Conservation (phyloP, 2,113 vertebrate species). For the Heterochromis multidens region DNA sequence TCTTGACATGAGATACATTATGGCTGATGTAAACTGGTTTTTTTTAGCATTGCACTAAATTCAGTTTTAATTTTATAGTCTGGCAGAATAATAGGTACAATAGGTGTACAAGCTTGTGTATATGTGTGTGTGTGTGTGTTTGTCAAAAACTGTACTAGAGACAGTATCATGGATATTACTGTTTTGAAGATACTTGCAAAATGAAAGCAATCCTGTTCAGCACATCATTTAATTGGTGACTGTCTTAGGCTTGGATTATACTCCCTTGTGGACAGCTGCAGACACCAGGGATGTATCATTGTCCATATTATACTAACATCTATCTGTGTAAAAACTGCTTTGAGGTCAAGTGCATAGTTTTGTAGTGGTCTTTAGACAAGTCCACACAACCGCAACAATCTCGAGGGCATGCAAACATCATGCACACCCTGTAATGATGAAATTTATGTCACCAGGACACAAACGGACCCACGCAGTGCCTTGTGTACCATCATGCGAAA, state of each 20-base stretch:
- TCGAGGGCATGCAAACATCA: background rate
- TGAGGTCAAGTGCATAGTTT: background rate
- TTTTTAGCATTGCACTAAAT: background rate
- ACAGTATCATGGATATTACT: background rate
- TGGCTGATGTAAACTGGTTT: conserved; percentile 13
- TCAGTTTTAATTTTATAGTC: background rate
- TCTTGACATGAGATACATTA: background rate
- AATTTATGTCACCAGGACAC: rapidly evolving
- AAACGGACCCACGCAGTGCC: rapidly evolving
- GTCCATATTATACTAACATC: background rate
- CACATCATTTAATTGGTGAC: no score
- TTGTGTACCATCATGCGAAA: background rate
- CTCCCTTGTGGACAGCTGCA: background rate
- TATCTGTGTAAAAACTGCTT: background rate
- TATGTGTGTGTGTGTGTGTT: background rate
- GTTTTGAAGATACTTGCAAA: no score
- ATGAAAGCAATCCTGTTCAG: no score
- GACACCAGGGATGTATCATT: background rate
- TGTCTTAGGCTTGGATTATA: background rate
- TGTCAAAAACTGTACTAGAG: background rate
- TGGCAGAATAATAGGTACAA: background rate
- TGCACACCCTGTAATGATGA: background rate
- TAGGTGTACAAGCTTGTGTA: background rate
- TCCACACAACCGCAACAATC: background rate
- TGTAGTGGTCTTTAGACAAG: background rate